A percentile compares a stretch with the other conserved stretches of the same genome.
Conservation (phyloP, 2,113 vertebrate species). For the Ceyx cyanopectus region DNA sequence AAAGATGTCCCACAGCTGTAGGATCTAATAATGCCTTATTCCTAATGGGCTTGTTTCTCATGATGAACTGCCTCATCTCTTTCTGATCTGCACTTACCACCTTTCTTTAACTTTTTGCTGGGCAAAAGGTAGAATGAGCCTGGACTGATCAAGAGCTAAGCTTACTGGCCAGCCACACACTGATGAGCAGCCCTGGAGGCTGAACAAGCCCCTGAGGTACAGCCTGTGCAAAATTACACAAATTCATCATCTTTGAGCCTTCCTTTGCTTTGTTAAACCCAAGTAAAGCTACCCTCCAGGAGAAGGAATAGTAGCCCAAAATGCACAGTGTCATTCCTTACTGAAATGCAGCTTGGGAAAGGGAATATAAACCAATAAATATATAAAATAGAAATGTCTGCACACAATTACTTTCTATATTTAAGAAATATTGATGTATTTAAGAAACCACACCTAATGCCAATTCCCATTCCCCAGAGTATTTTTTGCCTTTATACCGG, state of each 20-base stretch:
- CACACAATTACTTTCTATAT: neutral
- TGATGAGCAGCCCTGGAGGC: neutral
- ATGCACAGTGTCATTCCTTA: neutral
- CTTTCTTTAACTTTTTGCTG: neutral
- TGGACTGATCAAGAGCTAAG: neutral
- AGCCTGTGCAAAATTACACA: neutral
- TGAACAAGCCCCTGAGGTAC: neutral
- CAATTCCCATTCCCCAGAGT: neutral
- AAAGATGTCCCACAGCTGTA: neutral
- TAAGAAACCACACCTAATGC: neutral
- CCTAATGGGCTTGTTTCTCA: neutral
- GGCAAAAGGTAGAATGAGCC: neutral
- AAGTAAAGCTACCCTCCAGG: neutral
- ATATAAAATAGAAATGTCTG: neutral
- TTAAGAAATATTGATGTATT: neutral
- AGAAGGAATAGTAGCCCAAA: neutral
- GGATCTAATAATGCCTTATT: neutral
- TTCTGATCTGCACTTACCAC: neutral
- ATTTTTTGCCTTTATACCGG: slow-evolving; percentile 71
- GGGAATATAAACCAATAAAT: neutral
- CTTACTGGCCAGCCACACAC: neutral
- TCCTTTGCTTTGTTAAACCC: neutral
- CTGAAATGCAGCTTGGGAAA: neutral
- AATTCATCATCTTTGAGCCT: neutral
- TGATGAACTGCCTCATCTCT: neutral